A percentile compares a stretch with the other conserved stretches of the same genome.
Conservation (phyloP, 1,140 invertebrate species). For the Drosophila guanche region DNA sequence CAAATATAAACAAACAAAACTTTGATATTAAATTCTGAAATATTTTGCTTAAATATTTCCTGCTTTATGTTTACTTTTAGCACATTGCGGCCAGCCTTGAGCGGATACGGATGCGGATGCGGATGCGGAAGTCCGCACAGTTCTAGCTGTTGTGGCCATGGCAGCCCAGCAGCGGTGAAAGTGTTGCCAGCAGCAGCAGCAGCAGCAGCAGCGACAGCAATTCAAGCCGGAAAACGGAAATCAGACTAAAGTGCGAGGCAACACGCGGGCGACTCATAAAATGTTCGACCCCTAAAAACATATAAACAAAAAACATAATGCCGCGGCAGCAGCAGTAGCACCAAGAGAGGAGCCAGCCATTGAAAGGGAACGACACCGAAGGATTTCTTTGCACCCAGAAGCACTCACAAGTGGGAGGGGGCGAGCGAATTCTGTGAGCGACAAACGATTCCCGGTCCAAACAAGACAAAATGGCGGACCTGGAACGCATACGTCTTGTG, state of each 20-base stretch:
- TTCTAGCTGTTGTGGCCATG: constrained; percentile 23
- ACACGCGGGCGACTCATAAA: constrained; percentile 3
- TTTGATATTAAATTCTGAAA: constrained; percentile 16
- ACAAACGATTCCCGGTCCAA: constrained; percentile 51
- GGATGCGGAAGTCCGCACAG: constrained; percentile 47
- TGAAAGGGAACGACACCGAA: constrained; percentile 29
- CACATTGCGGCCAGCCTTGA: constrained; percentile 19
- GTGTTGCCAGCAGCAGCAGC: constrained; percentile 38
- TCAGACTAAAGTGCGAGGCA: constrained; percentile 16
- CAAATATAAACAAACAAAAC: constrained; percentile 31
- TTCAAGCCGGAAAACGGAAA: constrained; percentile 38
- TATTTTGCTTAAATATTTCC: constrained; percentile 6
- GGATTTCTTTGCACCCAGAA: background rate
- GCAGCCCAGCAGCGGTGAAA: constrained; percentile 20
- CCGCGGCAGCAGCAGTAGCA: too few species aligned
- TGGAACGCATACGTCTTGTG: constrained; percentile 93
- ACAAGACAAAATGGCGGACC: constrained; percentile 85
- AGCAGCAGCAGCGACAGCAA: constrained; percentile 16
- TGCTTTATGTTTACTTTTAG: constrained; percentile 34
- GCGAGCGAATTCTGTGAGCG: constrained; percentile 27
- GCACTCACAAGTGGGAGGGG: constrained; percentile 23
- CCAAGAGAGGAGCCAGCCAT: background rate
- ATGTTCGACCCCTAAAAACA: constrained; percentile 39
- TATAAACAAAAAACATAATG: constrained; percentile 28
- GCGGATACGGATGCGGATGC: constrained; percentile 67